Conservation (phyloP, 2,888 invertebrate genomes). For the Gerris lacustris region DNA sequence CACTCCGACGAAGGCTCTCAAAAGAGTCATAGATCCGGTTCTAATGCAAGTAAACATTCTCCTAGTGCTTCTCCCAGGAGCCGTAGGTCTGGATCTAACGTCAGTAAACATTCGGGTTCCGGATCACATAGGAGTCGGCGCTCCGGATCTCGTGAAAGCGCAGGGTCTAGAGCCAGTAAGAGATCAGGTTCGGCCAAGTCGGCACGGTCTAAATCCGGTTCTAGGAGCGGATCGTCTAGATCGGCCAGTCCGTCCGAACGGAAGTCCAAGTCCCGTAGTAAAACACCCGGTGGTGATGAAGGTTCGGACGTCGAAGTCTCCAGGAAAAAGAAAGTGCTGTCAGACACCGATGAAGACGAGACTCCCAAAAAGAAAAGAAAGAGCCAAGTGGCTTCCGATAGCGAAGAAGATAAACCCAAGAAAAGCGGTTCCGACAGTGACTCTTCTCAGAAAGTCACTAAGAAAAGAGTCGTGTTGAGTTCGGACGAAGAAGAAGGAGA, state of each 20-base stretch:
- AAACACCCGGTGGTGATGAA: neutral
- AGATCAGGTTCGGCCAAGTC: neutral
- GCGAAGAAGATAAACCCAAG: constrained; percentile 41
- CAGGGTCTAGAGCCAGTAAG: neutral
- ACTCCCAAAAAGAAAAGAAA: constrained; percentile 32
- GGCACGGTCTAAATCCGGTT: constrained; percentile 24
- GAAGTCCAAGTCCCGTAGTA: neutral
- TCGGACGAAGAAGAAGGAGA: constrained; percentile 21
- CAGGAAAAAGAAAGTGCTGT: constrained; percentile 25
- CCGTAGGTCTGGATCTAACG: neutral
- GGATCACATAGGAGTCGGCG: neutral
- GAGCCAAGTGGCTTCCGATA: constrained; percentile 52
- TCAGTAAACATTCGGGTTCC: neutral
- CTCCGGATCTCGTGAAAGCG: neutral
- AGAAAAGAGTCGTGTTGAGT: constrained; percentile 13
- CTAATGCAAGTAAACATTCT: neutral
- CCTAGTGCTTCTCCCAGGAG: neutral
- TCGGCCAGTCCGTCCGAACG: neutral
- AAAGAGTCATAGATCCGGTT: neutral
- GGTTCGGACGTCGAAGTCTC: constrained; percentile 21
- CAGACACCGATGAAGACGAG: constrained; percentile 34
- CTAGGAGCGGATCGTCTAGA: constrained; percentile 16
- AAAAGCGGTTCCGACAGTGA: constrained; percentile 15
- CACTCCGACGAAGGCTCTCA: neutral
- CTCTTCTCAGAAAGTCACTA: constrained; percentile 18